phyloP scores from a whole-genome alignment of 2,888 invertebrate genomes.

The Tyria jacobaeae region DNA sequence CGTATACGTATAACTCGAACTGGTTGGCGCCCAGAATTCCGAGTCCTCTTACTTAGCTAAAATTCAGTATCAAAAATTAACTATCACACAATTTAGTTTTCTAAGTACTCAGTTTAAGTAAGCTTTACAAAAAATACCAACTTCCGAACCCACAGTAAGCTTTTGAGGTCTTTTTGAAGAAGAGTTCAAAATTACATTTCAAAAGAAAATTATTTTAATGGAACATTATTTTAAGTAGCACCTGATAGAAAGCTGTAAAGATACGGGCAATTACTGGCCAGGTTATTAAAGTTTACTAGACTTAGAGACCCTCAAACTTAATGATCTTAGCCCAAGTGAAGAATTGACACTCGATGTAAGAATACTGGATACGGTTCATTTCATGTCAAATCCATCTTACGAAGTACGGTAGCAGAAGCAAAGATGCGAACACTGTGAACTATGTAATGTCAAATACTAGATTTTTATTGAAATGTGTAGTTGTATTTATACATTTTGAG shows the following conservation, averaged over 20 bases:
- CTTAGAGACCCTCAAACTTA: slow-evolving; percentile 61
- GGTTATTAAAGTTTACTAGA: slow-evolving; percentile 68
- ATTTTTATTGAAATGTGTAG: too few relatives aligned
- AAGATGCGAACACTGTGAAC: too few relatives aligned
- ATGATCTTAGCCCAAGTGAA: slow-evolving; percentile 57
- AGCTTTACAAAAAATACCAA: background rate
- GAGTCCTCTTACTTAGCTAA: too few relatives aligned
- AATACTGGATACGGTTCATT: background rate
- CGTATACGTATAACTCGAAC: too few relatives aligned
- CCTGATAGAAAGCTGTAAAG: slow-evolving; percentile 62
- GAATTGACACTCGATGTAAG: slow-evolving; percentile 41
- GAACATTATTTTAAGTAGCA: slow-evolving; percentile 56
- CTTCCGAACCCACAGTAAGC: background rate
- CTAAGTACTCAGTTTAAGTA: background rate
- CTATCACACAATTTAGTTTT: background rate
- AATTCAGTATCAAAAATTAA: too few relatives aligned
- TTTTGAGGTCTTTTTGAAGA: background rate
- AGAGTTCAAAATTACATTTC: slow-evolving; percentile 10
- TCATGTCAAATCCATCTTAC: too few relatives aligned
- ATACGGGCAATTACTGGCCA: slow-evolving; percentile 59
- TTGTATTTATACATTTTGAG: too few relatives aligned
- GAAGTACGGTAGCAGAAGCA: too few relatives aligned
- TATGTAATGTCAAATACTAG: too few relatives aligned
- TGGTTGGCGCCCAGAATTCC: too few relatives aligned
- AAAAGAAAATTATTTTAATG: slow-evolving; percentile 40